A percentile compares a stretch with the other conserved stretches of the same genome.
These are phyloP conservation scores for Lophius piscatorius DNA, from an alignment of 2,113 vertebrate species.

Conservation along the genomic window DNA sequence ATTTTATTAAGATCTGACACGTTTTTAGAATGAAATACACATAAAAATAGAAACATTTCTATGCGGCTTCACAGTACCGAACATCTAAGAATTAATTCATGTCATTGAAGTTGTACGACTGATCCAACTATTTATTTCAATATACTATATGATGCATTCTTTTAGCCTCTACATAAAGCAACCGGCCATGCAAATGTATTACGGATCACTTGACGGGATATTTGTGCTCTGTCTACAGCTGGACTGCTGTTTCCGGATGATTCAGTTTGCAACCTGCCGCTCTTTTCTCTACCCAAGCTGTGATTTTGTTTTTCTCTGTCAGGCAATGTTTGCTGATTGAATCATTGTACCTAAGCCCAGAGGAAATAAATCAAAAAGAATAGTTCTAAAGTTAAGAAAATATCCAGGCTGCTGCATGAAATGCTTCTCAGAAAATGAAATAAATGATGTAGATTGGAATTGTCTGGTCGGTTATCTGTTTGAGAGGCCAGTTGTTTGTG, in stretches of 20 bases:
- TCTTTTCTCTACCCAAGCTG: conserved; percentile 45
- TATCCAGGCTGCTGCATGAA: conserved; percentile 44
- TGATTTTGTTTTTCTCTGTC: conserved; percentile 43
- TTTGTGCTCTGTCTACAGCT: conserved; percentile 1
- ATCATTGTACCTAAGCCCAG: conserved; percentile 44
- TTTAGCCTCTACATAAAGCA: not conserved
- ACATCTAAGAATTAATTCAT: too few species aligned
- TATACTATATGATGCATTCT: not conserved
- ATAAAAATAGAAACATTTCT: too few species aligned
- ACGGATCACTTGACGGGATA: conserved; percentile 10
- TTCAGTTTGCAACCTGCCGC: conserved; percentile 56
- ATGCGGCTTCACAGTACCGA: too few species aligned
- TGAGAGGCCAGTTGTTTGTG: conserved; percentile 11
- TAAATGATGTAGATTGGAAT: conserved; percentile 26
- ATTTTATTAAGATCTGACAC: too few species aligned
- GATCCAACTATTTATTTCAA: too few species aligned
- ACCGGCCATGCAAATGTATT: conserved; percentile 18
- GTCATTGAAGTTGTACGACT: too few species aligned
- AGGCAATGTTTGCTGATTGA: conserved; percentile 44
- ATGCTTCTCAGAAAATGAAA: conserved; percentile 36
- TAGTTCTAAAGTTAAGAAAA: conserved; percentile 31
- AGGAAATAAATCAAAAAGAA: too few species aligned
- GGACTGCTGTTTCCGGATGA: conserved; percentile 31
- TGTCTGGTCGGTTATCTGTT: conserved; percentile 31
- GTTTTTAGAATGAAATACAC: too few species aligned